Evolutionary conservation across 1,140 invertebrate genomes (phyloP).

Genomic region (Trachymyrmex septentrionalis): DNA sequence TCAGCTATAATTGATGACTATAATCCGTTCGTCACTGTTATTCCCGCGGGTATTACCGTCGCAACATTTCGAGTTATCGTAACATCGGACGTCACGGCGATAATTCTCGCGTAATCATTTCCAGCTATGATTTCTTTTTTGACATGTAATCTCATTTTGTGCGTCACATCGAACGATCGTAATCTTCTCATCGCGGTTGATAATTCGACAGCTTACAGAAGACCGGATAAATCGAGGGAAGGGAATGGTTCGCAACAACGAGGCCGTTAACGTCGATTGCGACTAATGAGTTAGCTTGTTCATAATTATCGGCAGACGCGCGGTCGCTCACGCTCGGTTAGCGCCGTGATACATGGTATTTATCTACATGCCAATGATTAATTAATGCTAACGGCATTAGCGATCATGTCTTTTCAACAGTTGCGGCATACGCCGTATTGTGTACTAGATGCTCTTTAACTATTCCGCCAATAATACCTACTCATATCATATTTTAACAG

Average conservation of each 20-base stretch:
- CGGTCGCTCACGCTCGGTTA: conserved; percentile 54
- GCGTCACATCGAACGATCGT: conserved; percentile 16
- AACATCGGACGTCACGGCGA: conserved; percentile 15
- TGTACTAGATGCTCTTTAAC: neutral
- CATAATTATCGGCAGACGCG: conserved; percentile 73
- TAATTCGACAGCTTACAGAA: conserved; percentile 53
- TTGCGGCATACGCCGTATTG: no score
- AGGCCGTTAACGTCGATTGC: conserved; percentile 70
- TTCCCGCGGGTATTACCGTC: conserved; percentile 23
- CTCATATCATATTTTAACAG: no score
- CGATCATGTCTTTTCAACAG: conserved; percentile 57
- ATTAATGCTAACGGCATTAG: conserved; percentile 69
- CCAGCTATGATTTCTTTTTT: neutral
- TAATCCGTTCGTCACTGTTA: conserved; percentile 39
- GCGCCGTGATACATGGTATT: conserved; percentile 67
- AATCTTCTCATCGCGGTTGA: conserved; percentile 58
- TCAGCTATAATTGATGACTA: conserved; percentile 46
- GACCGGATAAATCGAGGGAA: conserved; percentile 13
- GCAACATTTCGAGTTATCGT: conserved; percentile 44
- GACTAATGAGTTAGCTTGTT: conserved; percentile 75
- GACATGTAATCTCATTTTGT: conserved; percentile 30
- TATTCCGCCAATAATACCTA: no score
- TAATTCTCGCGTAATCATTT: conserved; percentile 31
- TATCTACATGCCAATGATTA: conserved; percentile 68
- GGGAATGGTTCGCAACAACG: conserved; percentile 25